phyloP scores from a whole-genome alignment of 2,797 vertebrate genomes.

The Oreonectes daqikongensis region DNA sequence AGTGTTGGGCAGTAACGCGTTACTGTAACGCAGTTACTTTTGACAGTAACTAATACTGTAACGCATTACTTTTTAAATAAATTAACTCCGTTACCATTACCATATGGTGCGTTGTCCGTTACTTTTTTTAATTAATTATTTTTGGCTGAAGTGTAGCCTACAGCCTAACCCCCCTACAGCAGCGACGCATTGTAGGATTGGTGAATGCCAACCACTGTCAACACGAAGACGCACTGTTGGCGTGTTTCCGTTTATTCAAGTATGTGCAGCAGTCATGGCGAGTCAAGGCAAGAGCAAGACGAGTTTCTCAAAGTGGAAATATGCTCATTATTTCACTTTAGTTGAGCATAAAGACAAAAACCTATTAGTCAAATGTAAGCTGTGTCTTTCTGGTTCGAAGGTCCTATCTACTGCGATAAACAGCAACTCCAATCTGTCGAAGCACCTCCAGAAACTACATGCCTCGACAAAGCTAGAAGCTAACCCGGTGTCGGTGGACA shows the following conservation, averaged over 20 bases:
- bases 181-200: neutral
- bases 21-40: slow-evolving; percentile 5
- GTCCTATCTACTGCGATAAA: no score
- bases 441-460: no score
- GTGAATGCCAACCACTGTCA: no score
- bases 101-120: slow-evolving; percentile 3
- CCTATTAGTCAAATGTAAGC: slow-evolving; percentile 11
- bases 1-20: slow-evolving; percentile 8
- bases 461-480: no score
- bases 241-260: slow-evolving; percentile 1
- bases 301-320: slow-evolving; percentile 28
- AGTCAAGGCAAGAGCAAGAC: neutral
- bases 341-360: slow-evolving; percentile 23
- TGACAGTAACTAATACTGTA: slow-evolving; percentile 9
- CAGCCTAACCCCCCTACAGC: neutral
- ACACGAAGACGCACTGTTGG: neutral
- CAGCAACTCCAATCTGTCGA: no score
- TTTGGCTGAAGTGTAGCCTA: slow-evolving; percentile 1
- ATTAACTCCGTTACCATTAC: neutral
- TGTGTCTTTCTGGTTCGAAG: neutral
- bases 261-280: neutral
- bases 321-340: slow-evolving; percentile 26
- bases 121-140: neutral
- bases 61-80: neutral
- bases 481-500: no score